Percentiles rank a stretch among this genome's conserved stretches.
Conservation (phyloP, 1,140 invertebrate species). For the Lysiphlebus fabarum region DNA sequence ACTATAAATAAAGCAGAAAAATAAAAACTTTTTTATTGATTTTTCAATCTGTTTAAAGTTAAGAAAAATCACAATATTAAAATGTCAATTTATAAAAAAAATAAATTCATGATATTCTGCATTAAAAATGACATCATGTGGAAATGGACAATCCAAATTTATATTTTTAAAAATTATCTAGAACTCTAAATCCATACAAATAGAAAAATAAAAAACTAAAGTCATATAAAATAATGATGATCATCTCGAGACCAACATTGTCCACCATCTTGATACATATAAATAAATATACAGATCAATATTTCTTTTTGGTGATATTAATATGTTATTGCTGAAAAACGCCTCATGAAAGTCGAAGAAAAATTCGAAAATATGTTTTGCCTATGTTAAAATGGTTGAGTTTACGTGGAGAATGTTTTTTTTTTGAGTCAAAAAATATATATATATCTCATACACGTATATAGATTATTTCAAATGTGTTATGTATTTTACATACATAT, state of each 20-base stretch:
- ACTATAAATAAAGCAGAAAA: too few relatives aligned
- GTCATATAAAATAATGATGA: constrained; percentile 33
- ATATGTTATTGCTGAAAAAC: constrained; percentile 57
- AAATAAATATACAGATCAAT: constrained; percentile 30
- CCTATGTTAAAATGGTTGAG: constrained; percentile 19
- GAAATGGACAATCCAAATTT: constrained; percentile 12
- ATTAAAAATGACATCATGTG: not conserved
- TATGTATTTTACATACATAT: constrained; percentile 6
- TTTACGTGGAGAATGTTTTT: not conserved
- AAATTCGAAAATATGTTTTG: constrained; percentile 51
- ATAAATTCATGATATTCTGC: not conserved
- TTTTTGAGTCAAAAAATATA: not conserved
- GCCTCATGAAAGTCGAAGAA: constrained; percentile 56
- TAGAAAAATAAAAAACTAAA: constrained; percentile 1
- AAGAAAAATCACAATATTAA: not conserved
- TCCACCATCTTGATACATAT: too few relatives aligned
- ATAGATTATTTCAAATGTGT: constrained; percentile 1
- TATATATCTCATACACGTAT: not conserved
- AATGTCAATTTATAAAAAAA: constrained; percentile 5
- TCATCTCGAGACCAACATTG: constrained; percentile 36
- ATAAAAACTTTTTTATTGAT: too few relatives aligned
- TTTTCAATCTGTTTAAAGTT: too few relatives aligned
- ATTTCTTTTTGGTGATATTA: constrained; percentile 51
- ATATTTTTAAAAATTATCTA: constrained; percentile 11
- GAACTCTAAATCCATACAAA: too few relatives aligned